A percentile compares a stretch with the other conserved stretches of the same genome.
Evolutionary conservation across 2,888 invertebrate genomes (phyloP).

Genomic region (Mimas tiliae): DNA sequence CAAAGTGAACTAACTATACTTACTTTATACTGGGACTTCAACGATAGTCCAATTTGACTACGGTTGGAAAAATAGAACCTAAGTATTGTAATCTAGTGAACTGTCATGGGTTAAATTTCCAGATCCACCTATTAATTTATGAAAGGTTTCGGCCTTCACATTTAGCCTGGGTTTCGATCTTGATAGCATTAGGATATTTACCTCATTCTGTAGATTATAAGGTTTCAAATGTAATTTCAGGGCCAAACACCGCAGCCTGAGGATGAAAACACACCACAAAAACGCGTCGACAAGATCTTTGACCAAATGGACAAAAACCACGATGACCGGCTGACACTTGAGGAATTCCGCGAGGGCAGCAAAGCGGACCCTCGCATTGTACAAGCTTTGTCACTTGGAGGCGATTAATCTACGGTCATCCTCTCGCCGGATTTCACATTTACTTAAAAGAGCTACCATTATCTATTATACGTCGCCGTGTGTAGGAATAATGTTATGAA

Average conservation of each 20-base stretch:
- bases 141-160: too few relatives aligned
- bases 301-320: slow-evolving; percentile 99
- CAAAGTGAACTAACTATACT: too few relatives aligned
- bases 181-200: too few relatives aligned
- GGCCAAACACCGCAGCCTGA: slow-evolving; percentile 95
- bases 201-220: neutral
- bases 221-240: slow-evolving; percentile 75
- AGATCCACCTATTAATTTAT: too few relatives aligned
- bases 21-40: too few relatives aligned
- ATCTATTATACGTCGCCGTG: slow-evolving; percentile 50
- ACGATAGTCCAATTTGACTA: too few relatives aligned
- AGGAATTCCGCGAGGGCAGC: slow-evolving; percentile 98
- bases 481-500: slow-evolving; percentile 30
- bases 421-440: slow-evolving; percentile 82
- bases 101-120: too few relatives aligned
- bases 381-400: slow-evolving; percentile 95
- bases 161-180: too few relatives aligned
- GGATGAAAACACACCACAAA: slow-evolving; percentile 96
- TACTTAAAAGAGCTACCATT: slow-evolving; percentile 57
- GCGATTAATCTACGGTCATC: slow-evolving; percentile 86
- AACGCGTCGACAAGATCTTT: slow-evolving; percentile 99
- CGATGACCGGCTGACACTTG: slow-evolving; percentile 97
- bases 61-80: too few relatives aligned
- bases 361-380: slow-evolving; percentile 99
- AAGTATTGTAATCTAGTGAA: too few relatives aligned